Base-by-base conservation (phyloP, 2,113 vertebrate genomes). In the Myocastor coypus region DNA sequence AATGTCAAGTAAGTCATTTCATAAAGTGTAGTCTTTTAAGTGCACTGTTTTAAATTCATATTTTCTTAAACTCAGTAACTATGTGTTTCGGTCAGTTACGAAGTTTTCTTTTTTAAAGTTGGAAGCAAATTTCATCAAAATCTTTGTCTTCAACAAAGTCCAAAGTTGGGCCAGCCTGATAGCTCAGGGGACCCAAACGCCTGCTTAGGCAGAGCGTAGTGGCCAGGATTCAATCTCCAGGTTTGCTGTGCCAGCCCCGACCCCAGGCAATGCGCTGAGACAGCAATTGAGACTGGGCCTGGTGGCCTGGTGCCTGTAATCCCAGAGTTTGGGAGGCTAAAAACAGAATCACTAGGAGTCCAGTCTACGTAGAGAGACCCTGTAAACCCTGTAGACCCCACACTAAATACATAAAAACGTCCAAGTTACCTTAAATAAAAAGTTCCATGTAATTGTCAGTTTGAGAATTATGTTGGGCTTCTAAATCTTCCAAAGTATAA, bases 51-150 rank as follows among this genome's bases (percentile, higher is more conserved):
- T 66, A 82, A 78, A 22, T 78, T 94, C 16, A 26, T 95, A 42
- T 87, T 94, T 92, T 92, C 75, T 86, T 83, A 87, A 80, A 87
- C 28, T 80, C 80, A 14, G 13, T 87, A 92, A 82, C 50, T 94
- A 1, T 80, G 3, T 90, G 71, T 92, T 92, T 92, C 22, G 59
- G 11, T 89, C 75, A 91, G 61, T 94, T 90, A 64, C 78, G 75
- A 95, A 86, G 16, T 84, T 59, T 87, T 71, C 88, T 46, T 28
- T 75, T 77, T 88, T 55, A 85, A 66, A 95, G 50, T 68, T 50
- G 73, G 55, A 96, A 95, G 68, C 28, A 83, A 92, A 78, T 87
- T 71, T 71, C 50, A 40, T 19, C 19, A 42, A 64, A 82, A 68
- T 71, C 92, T 92, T 80, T 90, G 37, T 61, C 46, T n/a, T 94